These are phyloP conservation scores for Diceros bicornis DNA, from an alignment of 2,797 vertebrate species.

Conservation along the genomic window DNA sequence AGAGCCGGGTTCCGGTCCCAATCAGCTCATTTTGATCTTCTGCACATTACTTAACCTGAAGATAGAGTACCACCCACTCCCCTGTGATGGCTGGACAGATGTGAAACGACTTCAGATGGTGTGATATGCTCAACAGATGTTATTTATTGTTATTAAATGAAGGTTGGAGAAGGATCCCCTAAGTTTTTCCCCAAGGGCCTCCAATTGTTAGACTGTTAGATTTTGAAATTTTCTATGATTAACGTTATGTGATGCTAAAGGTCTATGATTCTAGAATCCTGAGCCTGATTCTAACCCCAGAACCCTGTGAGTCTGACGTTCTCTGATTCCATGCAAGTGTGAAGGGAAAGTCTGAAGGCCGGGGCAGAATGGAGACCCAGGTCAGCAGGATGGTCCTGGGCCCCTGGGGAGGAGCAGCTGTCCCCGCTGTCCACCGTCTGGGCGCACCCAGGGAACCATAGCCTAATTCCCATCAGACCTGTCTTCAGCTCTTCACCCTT, in stretches of 20 bases:
- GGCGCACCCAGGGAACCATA: background rate
- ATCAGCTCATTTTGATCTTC: constrained; percentile 2
- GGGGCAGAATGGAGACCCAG: background rate
- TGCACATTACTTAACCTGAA: background rate
- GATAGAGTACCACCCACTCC: background rate
- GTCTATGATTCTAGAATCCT: constrained; percentile 2
- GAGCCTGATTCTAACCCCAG: constrained; percentile 6
- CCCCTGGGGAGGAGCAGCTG: background rate
- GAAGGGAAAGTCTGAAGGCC: background rate
- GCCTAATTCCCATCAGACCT: background rate
- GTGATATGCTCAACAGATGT: background rate
- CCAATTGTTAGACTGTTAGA: background rate
- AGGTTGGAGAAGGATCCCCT: constrained; percentile 1
- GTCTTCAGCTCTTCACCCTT: background rate
- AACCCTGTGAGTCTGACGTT: background rate
- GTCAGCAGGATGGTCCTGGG: background rate
- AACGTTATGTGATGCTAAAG: constrained; percentile 25
- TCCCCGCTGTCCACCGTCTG: background rate
- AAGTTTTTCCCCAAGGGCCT: background rate
- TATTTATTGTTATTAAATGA: constrained; percentile 53
- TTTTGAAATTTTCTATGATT: constrained; percentile 53
- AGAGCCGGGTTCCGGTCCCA: background rate
- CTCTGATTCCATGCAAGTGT: constrained; percentile 7
- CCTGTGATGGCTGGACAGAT: background rate
- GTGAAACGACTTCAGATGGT: background rate